A percentile compares a stretch with the other conserved stretches of the same genome.
phyloP scores from a whole-genome alignment of 30 jellyfish, hydroid and myxozoan genomes.

The Catostylus mosaicus region DNA sequence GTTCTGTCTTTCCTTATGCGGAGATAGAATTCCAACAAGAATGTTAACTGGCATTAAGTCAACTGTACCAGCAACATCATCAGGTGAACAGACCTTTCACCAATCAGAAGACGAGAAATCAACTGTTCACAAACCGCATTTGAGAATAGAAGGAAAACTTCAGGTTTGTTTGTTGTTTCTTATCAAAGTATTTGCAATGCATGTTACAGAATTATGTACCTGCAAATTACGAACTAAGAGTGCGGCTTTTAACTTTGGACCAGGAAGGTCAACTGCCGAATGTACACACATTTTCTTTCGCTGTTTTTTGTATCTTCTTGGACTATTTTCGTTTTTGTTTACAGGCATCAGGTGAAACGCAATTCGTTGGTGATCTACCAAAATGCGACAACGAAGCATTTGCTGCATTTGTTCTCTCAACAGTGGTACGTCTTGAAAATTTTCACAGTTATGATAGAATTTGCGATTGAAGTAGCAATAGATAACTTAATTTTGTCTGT shows the following conservation, averaged over 20 bases:
- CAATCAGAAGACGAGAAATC: slow-evolving; percentile 37
- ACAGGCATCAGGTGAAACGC: slow-evolving; percentile 56
- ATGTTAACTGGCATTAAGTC: slow-evolving; percentile 3
- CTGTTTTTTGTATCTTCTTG: background rate
- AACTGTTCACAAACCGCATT: slow-evolving; percentile 26
- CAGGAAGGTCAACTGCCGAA: no score
- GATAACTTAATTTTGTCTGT: no score
- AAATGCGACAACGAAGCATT: slow-evolving; percentile 34
- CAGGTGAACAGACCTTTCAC: slow-evolving; percentile 48
- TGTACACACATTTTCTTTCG: background rate
- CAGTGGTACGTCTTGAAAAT: slow-evolving; percentile 14
- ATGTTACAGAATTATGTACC: no score
- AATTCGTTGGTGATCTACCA: slow-evolving; percentile 54
- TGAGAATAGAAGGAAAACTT: slow-evolving; percentile 38
- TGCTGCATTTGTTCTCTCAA: slow-evolving; percentile 44
- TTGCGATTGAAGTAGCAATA: no score
- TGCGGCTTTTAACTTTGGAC: no score
- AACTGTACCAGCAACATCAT: slow-evolving; percentile 7
- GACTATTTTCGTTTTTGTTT: background rate
- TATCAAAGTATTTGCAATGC: no score
- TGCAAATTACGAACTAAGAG: no score
- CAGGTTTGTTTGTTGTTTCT: slow-evolving; percentile 24
- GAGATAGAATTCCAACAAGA: slow-evolving; percentile 13
- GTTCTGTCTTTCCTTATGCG: slow-evolving; percentile 22
- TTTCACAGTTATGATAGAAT: no score